Evolutionary conservation across 2,888 invertebrate species (phyloP).

Genomic region (Phyllotreta cruciferae): DNA sequence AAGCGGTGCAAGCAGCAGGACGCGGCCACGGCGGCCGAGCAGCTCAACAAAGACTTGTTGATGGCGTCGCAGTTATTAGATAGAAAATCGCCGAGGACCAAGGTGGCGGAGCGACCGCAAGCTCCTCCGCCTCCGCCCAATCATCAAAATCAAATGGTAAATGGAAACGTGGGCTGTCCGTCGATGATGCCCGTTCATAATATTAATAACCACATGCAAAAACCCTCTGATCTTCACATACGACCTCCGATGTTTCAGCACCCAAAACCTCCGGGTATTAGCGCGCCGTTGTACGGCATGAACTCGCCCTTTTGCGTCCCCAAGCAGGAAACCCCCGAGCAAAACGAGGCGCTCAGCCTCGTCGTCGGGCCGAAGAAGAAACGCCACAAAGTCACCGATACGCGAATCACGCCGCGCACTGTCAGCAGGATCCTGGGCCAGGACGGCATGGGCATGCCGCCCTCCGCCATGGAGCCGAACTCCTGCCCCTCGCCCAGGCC

Average conservation of each 20-base stretch:
- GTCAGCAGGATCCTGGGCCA: slow-evolving; percentile 84
- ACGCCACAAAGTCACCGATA: slow-evolving; percentile 96
- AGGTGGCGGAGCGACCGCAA: slow-evolving; percentile 69
- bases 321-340: slow-evolving; percentile 76
- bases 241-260: slow-evolving; percentile 84
- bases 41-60: slow-evolving; percentile 83
- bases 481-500: slow-evolving; percentile 67
- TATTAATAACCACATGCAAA: slow-evolving; percentile 52
- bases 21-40: slow-evolving; percentile 82
- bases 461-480: slow-evolving; percentile 67
- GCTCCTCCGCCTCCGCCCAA: slow-evolving; percentile 58
- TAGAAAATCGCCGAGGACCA: slow-evolving; percentile 82
- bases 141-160: slow-evolving; percentile 59
- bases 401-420: slow-evolving; percentile 88
- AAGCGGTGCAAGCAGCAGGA: slow-evolving; percentile 80
- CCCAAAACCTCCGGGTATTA: slow-evolving; percentile 74
- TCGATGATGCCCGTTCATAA: slow-evolving; percentile 63
- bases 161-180: slow-evolving; percentile 62
- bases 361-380: slow-evolving; percentile 97
- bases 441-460: slow-evolving; percentile 75
- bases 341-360: slow-evolving; percentile 92
- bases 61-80: slow-evolving; percentile 83
- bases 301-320: slow-evolving; percentile 68
- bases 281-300: slow-evolving; percentile 69
- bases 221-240: slow-evolving; percentile 66